Evolutionary conservation across 2,888 invertebrate genomes (phyloP).

Genomic region (Gymnocheta viridis): DNA sequence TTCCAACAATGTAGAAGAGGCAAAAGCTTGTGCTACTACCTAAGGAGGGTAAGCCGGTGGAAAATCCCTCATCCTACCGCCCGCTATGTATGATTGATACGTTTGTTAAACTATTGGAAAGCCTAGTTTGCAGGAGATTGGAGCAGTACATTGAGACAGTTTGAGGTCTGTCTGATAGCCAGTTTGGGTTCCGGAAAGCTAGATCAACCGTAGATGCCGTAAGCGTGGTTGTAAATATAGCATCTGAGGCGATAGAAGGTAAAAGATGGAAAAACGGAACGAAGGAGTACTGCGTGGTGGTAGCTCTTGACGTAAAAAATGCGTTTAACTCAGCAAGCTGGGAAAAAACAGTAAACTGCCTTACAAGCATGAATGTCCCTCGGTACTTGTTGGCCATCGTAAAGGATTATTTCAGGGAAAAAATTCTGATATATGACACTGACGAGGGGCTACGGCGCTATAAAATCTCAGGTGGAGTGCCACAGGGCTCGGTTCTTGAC

Average conservation of each 20-base stretch:
- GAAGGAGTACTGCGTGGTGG: neutral
- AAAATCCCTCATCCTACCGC: too few species aligned
- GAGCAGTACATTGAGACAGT: too few species aligned
- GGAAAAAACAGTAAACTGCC: neutral
- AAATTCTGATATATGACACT: neutral
- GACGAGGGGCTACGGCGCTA: too few species aligned
- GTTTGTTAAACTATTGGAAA: neutral
- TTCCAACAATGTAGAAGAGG: neutral
- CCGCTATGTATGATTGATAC: neutral
- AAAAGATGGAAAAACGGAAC: neutral
- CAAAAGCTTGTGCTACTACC: neutral
- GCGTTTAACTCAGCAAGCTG: neutral
- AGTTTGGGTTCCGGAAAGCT: neutral
- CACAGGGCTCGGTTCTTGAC: too few species aligned
- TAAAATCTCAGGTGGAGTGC: too few species aligned
- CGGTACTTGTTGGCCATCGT: neutral
- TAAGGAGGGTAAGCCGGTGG: neutral
- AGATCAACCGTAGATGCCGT: too few species aligned
- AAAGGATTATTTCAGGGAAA: neutral
- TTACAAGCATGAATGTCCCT: neutral
- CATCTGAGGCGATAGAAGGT: neutral
- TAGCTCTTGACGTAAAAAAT: neutral
- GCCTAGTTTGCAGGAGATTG: neutral
- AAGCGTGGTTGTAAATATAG: neutral
- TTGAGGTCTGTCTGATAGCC: neutral